Evolutionary conservation across 2,888 invertebrate species (phyloP).

Genomic region (Lycocerus yunnanus): DNA sequence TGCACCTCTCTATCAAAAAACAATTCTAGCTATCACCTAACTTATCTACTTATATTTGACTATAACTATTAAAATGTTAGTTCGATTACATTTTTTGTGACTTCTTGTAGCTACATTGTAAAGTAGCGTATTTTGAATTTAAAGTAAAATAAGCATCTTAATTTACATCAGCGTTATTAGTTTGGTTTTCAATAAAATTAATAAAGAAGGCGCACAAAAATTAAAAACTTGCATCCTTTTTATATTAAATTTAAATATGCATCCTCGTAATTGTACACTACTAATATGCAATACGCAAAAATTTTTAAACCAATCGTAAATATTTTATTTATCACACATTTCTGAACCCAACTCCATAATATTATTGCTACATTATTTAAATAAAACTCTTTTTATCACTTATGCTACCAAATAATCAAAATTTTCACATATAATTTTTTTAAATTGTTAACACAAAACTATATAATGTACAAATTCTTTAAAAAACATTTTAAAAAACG

Average conservation of each 20-base stretch:
- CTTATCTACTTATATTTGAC: constrained; percentile 15
- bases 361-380: constrained; percentile 60
- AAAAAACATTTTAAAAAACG: neutral
- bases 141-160: constrained; percentile 20
- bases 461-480: neutral
- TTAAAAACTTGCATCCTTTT: neutral
- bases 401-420: constrained; percentile 13
- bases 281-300: constrained; percentile 37
- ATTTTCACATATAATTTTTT: neutral
- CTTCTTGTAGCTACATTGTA: constrained; percentile 18
- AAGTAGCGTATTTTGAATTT: constrained; percentile 15
- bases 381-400: constrained; percentile 19
- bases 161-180: constrained; percentile 20
- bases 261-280: constrained; percentile 27
- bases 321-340: constrained; percentile 47
- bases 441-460: neutral
- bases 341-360: constrained; percentile 47
- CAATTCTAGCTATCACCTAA: constrained; percentile 25
- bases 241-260: constrained; percentile 12
- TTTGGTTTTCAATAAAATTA: neutral
- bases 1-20: constrained; percentile 41
- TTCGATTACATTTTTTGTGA: constrained; percentile 26
- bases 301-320: constrained; percentile 38
- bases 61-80: constrained; percentile 19
- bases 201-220: constrained; percentile 16